Conservation (phyloP, 2,113 vertebrate genomes). For the Cricetomys ansorgei region DNA sequence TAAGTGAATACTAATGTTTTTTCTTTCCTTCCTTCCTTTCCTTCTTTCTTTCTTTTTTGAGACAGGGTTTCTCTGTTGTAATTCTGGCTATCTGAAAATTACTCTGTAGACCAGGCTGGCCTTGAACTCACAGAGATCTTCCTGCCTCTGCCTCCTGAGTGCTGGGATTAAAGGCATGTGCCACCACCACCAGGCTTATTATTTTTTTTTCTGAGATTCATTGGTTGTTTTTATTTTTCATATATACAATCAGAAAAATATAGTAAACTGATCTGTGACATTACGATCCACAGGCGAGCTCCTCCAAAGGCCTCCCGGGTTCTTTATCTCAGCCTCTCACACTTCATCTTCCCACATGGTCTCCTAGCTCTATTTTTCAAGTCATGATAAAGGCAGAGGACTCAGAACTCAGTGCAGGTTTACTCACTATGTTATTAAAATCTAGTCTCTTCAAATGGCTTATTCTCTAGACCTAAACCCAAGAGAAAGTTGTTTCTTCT, state of each 20-base stretch:
- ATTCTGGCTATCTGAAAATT: too few relatives aligned
- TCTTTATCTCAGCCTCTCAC: not conserved
- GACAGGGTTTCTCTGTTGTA: too few relatives aligned
- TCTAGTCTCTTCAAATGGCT: not conserved
- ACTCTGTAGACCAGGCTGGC: too few relatives aligned
- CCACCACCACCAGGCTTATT: too few relatives aligned
- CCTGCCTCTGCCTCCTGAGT: too few relatives aligned
- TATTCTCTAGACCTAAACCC: not conserved
- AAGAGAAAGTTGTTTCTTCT: not conserved
- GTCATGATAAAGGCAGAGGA: not conserved
- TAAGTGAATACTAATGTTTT: not conserved
- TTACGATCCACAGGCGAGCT: not conserved
- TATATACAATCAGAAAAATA: not conserved
- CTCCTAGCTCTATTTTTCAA: not conserved
- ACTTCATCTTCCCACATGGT: not conserved
- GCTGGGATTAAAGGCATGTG: too few relatives aligned
- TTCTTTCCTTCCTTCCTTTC: too few relatives aligned
- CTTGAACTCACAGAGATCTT: too few relatives aligned
- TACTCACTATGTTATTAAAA: conserved; percentile 45
- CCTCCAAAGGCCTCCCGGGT: not conserved
- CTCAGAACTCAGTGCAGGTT: not conserved
- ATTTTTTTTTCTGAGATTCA: not conserved
- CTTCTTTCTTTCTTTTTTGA: too few relatives aligned
- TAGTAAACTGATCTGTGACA: not conserved
- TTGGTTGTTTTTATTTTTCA: conserved; percentile 33